Conservation (phyloP, 2,888 invertebrate species). For the Pristionchus japonicus region DNA sequence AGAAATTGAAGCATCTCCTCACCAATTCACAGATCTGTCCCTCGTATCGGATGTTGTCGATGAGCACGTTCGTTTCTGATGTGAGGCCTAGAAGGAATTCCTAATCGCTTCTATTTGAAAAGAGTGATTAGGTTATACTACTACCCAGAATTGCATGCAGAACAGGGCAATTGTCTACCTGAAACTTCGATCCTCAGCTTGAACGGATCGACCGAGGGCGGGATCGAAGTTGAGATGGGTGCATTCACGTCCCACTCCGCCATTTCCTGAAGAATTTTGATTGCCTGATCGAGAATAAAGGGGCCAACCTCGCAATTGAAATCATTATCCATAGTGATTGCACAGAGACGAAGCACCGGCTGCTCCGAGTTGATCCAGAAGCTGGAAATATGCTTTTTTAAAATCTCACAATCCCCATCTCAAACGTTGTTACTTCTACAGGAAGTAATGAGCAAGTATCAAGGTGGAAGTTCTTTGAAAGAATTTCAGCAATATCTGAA, state of each 20-base stretch:
- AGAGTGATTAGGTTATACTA: no score
- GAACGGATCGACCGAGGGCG: constrained; percentile 60
- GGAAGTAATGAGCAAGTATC: no score
- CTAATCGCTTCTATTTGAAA: no score
- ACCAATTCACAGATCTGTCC: constrained; percentile 70
- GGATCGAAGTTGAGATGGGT: constrained; percentile 53
- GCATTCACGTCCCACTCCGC: constrained; percentile 41
- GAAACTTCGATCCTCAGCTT: constrained; percentile 62
- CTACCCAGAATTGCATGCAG: neutral
- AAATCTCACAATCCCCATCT: neutral
- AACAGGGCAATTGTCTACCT: neutral
- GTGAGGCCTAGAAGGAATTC: neutral
- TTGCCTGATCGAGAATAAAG: no score
- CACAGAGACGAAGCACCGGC: constrained; percentile 54
- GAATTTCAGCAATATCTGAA: neutral
- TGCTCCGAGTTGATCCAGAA: constrained; percentile 67
- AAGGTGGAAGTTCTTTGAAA: no score
- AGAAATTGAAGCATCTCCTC: neutral
- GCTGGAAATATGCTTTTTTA: constrained; percentile 47
- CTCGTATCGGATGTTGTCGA: constrained; percentile 69
- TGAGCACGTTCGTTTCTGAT: constrained; percentile 58
- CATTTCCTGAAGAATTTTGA: constrained; percentile 26
- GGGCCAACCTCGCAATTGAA: constrained; percentile 45
- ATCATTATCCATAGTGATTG: constrained; percentile 32
- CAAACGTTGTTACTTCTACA: neutral